These are phyloP conservation scores for Allygus modestus DNA, from an alignment of 2,888 invertebrate genomes.

Conservation along the genomic window DNA sequence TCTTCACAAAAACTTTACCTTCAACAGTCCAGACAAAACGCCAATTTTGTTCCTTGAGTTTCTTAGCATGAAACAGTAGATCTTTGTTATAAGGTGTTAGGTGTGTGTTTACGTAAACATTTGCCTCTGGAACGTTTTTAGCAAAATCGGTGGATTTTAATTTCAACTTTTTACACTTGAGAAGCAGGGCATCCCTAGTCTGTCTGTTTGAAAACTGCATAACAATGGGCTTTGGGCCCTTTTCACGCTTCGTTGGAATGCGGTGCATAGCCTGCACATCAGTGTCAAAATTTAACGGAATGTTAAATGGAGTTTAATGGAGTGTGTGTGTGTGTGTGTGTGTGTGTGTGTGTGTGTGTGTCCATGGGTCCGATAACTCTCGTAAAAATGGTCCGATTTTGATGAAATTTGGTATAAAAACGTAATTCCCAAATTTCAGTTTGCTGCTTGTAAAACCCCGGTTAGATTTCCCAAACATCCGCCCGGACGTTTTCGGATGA, in stretches of 20 bases:
- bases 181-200: not conserved
- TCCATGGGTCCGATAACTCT: no score
- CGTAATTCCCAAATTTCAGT: no score
- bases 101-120: not conserved
- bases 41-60: not conserved
- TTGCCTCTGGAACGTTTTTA: not conserved
- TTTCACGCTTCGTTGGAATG: not conserved
- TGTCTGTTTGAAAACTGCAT: constrained; percentile 19
- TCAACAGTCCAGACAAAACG: not conserved
- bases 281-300: not conserved
- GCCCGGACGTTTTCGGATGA: no score
- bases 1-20: constrained; percentile 4
- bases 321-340: no score
- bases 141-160: not conserved
- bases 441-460: no score
- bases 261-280: not conserved
- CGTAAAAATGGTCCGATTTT: no score
- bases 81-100: not conserved
- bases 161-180: not conserved
- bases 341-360: no score
- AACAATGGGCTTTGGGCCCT: constrained; percentile 2
- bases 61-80: not conserved
- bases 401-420: no score
- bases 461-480: no score
- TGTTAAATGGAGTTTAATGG: not conserved